Evolutionary conservation across 1,140 invertebrate genomes (phyloP).

Genomic region (Apis florea): DNA sequence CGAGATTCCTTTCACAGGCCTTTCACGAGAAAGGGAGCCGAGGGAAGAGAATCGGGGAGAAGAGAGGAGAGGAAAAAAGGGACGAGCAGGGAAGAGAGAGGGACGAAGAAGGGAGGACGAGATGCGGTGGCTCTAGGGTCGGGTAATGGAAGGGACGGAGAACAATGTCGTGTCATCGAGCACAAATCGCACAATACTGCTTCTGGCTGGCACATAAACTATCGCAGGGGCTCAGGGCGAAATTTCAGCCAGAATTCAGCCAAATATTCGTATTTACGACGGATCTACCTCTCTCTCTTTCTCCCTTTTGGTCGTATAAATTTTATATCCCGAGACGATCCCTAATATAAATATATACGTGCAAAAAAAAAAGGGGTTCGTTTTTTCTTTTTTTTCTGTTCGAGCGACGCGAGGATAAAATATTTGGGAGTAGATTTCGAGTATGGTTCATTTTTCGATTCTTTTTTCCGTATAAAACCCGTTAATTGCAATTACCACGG

Average conservation of each 20-base stretch:
- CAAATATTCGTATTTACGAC: slow-evolving; percentile 40
- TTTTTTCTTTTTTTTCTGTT: too few species aligned
- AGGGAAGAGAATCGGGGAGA: background rate
- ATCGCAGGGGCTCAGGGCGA: background rate
- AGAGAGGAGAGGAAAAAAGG: background rate
- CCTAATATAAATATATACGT: too few species aligned
- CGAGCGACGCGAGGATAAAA: too few species aligned
- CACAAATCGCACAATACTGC: slow-evolving; percentile 56
- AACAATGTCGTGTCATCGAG: slow-evolving; percentile 61
- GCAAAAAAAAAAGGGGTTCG: too few species aligned
- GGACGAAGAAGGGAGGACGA: background rate
- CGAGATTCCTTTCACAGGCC: slow-evolving; percentile 37
- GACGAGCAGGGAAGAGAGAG: background rate
- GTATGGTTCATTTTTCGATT: background rate
- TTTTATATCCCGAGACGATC: too few species aligned
- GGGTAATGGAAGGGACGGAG: slow-evolving; percentile 60
- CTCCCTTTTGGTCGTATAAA: too few species aligned
- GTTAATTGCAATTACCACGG: slow-evolving; percentile 16
- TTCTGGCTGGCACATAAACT: slow-evolving; percentile 21
- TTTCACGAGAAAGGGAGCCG: background rate
- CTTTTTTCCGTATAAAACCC: background rate
- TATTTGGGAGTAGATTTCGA: background rate
- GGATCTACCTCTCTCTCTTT: background rate
- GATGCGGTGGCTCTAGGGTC: slow-evolving; percentile 35
- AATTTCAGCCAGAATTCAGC: slow-evolving; percentile 33